Percentiles rank a stretch among this genome's conserved stretches.
phyloP scores from a whole-genome alignment of 2,888 invertebrate genomes.

The Ormyrus rosae region DNA sequence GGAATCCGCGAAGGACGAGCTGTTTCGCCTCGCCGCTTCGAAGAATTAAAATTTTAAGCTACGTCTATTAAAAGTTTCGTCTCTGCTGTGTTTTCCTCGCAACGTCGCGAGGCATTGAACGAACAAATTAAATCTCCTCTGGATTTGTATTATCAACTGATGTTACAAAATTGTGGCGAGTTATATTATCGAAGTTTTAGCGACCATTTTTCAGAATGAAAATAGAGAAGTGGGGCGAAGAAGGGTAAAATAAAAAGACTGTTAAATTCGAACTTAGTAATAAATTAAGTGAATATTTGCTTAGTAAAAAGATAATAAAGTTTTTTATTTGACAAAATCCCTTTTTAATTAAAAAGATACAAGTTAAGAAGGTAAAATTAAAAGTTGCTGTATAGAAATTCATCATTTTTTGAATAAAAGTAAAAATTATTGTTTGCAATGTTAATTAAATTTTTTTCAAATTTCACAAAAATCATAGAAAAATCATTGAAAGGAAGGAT shows the following conservation, averaged over 20 bases:
- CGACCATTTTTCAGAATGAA: not conserved
- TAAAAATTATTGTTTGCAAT: too few relatives aligned
- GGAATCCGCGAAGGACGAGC: not conserved
- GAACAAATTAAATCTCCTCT: conserved; percentile 19
- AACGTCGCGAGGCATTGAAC: not conserved
- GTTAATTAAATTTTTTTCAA: too few relatives aligned
- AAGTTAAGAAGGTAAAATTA: too few relatives aligned
- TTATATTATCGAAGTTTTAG: conserved; percentile 11
- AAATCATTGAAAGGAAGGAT: too few relatives aligned
- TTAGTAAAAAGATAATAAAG: too few relatives aligned
- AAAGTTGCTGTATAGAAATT: too few relatives aligned
- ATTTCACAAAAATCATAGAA: too few relatives aligned
- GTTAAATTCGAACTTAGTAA: not conserved
- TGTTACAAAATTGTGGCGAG: not conserved
- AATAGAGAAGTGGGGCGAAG: not conserved
- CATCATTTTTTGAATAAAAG: too few relatives aligned
- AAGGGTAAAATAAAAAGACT: not conserved
- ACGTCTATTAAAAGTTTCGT: conserved; percentile 25
- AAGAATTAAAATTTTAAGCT: conserved; percentile 30
- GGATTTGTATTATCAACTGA: conserved; percentile 23
- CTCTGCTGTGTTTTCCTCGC: not conserved
- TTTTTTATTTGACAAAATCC: too few relatives aligned
- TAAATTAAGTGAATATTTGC: too few relatives aligned
- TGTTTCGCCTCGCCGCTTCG: conserved; percentile 8
- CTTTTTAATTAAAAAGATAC: too few relatives aligned